Conservation (phyloP, 2,888 invertebrate species). For the Agapostemon virescens region DNA sequence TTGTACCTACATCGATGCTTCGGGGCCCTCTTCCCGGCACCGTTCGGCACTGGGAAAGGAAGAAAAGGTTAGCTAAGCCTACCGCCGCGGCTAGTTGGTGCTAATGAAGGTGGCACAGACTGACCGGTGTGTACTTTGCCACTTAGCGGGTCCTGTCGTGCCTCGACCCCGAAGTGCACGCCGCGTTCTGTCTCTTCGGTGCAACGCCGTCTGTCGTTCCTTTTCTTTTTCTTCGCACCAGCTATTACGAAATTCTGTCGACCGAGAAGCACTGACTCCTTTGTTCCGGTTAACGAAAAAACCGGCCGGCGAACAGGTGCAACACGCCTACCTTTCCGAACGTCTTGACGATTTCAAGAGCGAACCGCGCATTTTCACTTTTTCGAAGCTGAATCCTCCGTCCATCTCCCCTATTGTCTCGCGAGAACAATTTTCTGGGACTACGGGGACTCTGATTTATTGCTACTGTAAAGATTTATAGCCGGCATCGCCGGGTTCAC, state of each 20-base stretch:
- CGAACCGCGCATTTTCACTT: constrained; percentile 5
- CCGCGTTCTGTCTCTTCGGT: constrained; percentile 47
- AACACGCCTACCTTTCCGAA: constrained; percentile 14
- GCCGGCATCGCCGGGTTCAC: not conserved
- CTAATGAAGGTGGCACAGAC: constrained; percentile 79
- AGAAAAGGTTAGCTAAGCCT: constrained; percentile 67
- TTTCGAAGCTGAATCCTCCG: not conserved
- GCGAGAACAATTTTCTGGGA: not conserved
- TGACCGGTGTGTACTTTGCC: constrained; percentile 76
- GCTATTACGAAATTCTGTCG: constrained; percentile 68
- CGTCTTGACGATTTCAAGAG: constrained; percentile 1
- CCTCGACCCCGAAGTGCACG: constrained; percentile 71
- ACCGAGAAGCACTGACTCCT: constrained; percentile 62
- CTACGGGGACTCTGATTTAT: not conserved
- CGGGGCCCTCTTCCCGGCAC: constrained; percentile 47
- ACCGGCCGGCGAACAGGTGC: constrained; percentile 53
- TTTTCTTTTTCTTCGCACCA: constrained; percentile 40
- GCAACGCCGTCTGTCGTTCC: constrained; percentile 37
- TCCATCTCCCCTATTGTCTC: not conserved
- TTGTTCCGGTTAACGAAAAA: constrained; percentile 57
- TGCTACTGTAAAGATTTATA: not conserved
- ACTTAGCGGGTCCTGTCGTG: constrained; percentile 75
- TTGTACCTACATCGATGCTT: constrained; percentile 72
- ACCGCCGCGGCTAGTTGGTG: constrained; percentile 73
- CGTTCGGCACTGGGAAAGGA: constrained; percentile 66